Evolutionary conservation across 2,113 vertebrate species (phyloP).

Genomic region (Perca flavescens): DNA sequence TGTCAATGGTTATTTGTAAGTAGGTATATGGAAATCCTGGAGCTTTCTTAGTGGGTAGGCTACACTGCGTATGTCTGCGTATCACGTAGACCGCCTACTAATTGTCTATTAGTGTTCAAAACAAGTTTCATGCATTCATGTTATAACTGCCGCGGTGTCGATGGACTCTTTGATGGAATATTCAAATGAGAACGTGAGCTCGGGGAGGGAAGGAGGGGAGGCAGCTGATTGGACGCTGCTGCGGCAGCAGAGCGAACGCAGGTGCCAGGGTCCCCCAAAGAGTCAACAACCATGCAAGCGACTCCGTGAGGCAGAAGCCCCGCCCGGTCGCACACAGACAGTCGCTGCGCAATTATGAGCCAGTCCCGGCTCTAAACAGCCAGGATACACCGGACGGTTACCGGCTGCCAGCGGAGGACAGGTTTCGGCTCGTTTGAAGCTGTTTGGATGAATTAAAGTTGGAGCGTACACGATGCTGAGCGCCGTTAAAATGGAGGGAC

Average conservation of each 20-base stretch:
- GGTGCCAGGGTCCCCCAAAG: slow-evolving; percentile 73
- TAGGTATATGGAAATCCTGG: no score
- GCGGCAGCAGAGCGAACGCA: slow-evolving; percentile 22
- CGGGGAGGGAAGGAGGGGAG: slow-evolving; percentile 73
- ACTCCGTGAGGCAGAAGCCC: slow-evolving; percentile 20
- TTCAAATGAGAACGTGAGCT: slow-evolving; percentile 83
- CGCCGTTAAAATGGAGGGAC: slow-evolving; percentile 96
- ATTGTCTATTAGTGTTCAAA: no score
- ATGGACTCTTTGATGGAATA: slow-evolving; percentile 75
- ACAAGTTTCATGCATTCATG: no score
- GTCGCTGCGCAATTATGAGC: slow-evolving; percentile 7
- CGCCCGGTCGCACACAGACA: slow-evolving; percentile 45
- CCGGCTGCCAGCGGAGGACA: not conserved
- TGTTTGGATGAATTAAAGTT: slow-evolving; percentile 11
- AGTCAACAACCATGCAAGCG: no score
- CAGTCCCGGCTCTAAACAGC: not conserved
- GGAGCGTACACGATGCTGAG: slow-evolving; percentile 89
- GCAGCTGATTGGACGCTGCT: slow-evolving; percentile 10
- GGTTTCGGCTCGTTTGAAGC: not conserved
- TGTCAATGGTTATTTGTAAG: no score
- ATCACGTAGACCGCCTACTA: no score
- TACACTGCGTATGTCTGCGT: no score
- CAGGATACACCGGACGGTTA: slow-evolving; percentile 15
- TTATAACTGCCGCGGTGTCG: slow-evolving; percentile 70
- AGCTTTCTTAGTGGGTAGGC: no score